Percentiles rank a stretch among this genome's conserved stretches.
Evolutionary conservation across 2,888 invertebrate species (phyloP).

Genomic region (Plusia festucae): DNA sequence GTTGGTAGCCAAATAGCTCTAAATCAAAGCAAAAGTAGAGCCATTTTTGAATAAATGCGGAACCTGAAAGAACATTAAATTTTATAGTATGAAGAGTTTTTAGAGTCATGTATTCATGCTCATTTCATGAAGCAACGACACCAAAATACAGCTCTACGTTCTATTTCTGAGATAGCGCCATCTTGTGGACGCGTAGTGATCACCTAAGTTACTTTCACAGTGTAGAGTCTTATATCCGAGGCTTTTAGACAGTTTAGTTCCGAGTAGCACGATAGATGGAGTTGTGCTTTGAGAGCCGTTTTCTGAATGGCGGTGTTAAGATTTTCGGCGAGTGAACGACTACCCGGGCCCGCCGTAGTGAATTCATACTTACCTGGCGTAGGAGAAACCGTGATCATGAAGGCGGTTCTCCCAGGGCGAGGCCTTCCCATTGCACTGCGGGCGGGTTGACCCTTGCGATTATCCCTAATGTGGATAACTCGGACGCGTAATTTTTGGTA

Average conservation of each 20-base stretch:
- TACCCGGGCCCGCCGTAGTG: not conserved
- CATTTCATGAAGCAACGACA: no score
- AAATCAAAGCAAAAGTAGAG: no score
- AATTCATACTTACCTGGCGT: constrained; percentile 4
- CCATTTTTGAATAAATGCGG: not conserved
- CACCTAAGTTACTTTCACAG: no score
- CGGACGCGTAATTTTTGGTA: constrained; percentile 4
- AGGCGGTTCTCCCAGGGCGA: constrained; percentile 4
- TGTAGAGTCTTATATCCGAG: not conserved
- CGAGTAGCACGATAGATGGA: not conserved
- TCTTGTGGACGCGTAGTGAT: no score
- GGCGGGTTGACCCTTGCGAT: constrained; percentile 4
- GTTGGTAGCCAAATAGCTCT: no score
- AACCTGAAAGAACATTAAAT: not conserved
- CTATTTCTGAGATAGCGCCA: no score
- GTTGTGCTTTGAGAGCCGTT: not conserved
- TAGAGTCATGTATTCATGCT: no score
- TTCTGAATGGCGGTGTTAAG: constrained; percentile 4
- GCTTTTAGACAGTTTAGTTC: not conserved
- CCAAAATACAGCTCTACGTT: no score
- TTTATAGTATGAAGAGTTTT: no score
- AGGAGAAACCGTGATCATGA: constrained; percentile 4
- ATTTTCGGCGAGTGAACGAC: not conserved
- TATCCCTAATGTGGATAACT: constrained; percentile 4
- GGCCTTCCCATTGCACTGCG: constrained; percentile 4